These are phyloP conservation scores for Ochotona curzoniae DNA, from an alignment of 2,113 vertebrate species.

Conservation along the genomic window DNA sequence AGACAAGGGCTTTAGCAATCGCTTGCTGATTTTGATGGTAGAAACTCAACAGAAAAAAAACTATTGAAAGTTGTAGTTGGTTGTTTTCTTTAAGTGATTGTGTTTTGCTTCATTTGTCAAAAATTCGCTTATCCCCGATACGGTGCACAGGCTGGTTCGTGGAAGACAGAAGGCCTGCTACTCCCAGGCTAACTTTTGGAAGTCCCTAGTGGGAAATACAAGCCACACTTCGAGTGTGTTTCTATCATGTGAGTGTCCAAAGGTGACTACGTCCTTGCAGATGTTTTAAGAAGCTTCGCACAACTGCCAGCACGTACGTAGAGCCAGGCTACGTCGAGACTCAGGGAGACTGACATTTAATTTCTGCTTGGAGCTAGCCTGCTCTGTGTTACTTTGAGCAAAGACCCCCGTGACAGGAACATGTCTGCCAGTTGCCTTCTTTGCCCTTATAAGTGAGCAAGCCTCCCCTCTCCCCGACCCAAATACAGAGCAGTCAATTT, in stretches of 20 bases:
- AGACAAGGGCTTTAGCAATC: not conserved
- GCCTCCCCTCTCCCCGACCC: not conserved
- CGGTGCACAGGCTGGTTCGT: not conserved
- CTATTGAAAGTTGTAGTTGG: not conserved
- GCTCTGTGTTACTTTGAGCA: conserved; percentile 8
- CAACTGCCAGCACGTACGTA: not conserved
- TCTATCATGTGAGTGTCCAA: not conserved
- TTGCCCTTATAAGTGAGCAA: not conserved
- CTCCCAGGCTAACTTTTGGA: not conserved
- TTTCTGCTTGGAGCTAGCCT: not conserved
- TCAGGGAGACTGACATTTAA: not conserved
- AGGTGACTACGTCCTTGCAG: not conserved
- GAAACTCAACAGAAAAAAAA: not conserved
- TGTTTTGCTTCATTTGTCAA: not conserved
- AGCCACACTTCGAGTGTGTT: too few species aligned
- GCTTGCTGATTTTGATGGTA: not conserved
- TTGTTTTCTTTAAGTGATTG: conserved; percentile 6
- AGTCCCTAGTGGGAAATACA: not conserved
- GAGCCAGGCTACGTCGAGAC: not conserved
- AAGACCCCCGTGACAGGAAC: not conserved
- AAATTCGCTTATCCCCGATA: not conserved
- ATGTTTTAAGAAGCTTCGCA: not conserved
- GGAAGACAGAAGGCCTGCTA: not conserved
- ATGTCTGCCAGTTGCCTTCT: not conserved
- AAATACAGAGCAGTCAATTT: not conserved